Conservation (phyloP, 2,797 vertebrate species). For the Rhabdophis nuchalis region DNA sequence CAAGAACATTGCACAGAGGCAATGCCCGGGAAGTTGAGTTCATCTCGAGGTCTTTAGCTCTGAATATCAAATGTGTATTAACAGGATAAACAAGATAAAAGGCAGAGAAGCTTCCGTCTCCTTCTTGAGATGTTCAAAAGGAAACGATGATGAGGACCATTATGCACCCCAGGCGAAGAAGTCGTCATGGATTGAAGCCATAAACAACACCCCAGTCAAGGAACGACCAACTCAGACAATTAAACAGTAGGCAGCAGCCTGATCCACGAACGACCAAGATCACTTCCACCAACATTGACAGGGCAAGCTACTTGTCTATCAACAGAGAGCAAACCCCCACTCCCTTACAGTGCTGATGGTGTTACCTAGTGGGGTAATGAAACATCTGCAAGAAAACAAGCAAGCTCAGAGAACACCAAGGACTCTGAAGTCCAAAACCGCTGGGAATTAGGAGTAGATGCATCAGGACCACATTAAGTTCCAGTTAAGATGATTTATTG, state of each 20-base stretch:
- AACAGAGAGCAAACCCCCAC: too few species aligned
- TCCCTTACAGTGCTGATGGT: fast-evolving
- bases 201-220: background rate
- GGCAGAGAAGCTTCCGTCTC: background rate
- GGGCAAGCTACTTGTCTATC: background rate
- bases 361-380: background rate
- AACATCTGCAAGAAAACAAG: background rate
- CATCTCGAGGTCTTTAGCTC: background rate
- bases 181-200: background rate
- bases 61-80: background rate
- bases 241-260: background rate
- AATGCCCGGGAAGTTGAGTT: background rate
- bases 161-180: background rate
- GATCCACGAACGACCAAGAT: background rate
- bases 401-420: background rate
- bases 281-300: background rate
- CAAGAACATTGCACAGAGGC: background rate
- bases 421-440: background rate
- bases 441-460: background rate
- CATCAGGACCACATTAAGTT: background rate
- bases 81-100: background rate
- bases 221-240: background rate
- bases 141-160: background rate
- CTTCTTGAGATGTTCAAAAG: background rate
- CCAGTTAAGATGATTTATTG: background rate